These are phyloP conservation scores for Neoascia interrupta DNA, from an alignment of 2,888 invertebrate genomes.

Conservation along the genomic window DNA sequence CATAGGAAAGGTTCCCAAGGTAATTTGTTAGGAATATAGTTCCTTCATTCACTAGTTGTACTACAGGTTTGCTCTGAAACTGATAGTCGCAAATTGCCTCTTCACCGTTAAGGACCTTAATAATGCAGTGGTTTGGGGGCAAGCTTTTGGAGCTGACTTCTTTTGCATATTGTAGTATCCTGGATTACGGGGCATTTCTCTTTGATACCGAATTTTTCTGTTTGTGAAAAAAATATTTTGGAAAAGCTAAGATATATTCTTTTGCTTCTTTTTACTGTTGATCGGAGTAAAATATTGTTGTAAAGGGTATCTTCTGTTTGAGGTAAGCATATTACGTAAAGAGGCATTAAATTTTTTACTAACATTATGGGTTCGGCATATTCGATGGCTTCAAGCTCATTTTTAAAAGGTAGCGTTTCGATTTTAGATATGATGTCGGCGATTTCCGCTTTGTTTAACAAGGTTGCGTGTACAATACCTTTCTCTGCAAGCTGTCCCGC, in stretches of 20 bases:
- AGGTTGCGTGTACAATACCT: slow-evolving; percentile 55
- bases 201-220: slow-evolving; percentile 34
- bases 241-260: slow-evolving; percentile 36
- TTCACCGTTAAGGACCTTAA: slow-evolving; percentile 39
- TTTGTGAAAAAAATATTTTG: slow-evolving; percentile 36
- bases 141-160: background rate
- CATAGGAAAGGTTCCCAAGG: slow-evolving; percentile 25
- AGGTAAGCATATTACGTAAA: slow-evolving; percentile 57
- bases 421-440: slow-evolving; percentile 58
- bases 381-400: slow-evolving; percentile 63
- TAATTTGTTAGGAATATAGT: slow-evolving; percentile 49
- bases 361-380: slow-evolving; percentile 64
- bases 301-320: slow-evolving; percentile 48
- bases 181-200: background rate
- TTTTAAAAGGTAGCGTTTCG: slow-evolving; percentile 62
- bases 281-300: slow-evolving; percentile 52
- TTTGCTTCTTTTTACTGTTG: slow-evolving; percentile 47
- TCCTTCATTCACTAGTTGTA: slow-evolving; percentile 45
- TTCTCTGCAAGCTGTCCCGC: slow-evolving; percentile 45
- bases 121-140: slow-evolving; percentile 6
- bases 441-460: slow-evolving; percentile 61
- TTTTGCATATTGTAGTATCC: background rate
- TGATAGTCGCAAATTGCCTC: slow-evolving; percentile 39
- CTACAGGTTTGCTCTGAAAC: slow-evolving; percentile 30
- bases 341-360: slow-evolving; percentile 51